Conservation (phyloP, 2,888 invertebrate genomes). For the Drosophila sordidula region DNA sequence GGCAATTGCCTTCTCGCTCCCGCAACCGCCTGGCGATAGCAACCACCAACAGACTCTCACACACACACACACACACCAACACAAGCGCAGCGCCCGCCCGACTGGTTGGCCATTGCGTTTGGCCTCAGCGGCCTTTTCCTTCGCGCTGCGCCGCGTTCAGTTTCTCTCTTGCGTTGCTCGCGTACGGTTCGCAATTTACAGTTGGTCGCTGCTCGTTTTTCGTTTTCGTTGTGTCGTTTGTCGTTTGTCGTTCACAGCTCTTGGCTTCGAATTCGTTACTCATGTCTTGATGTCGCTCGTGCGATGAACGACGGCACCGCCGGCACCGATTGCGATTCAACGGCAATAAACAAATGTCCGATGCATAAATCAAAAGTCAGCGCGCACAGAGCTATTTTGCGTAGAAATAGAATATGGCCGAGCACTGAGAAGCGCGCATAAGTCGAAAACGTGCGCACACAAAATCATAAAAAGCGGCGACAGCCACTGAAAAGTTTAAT, state of each 20-base stretch:
- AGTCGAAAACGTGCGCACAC: constrained; percentile 56
- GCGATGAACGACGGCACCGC: constrained; percentile 29
- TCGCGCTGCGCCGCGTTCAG: constrained; percentile 45
- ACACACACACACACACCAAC: constrained; percentile 39
- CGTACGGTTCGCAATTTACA: constrained; percentile 64
- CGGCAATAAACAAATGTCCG: constrained; percentile 60
- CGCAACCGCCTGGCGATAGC: constrained; percentile 17
- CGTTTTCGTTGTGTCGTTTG: too few relatives aligned
- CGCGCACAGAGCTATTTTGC: constrained; percentile 30
- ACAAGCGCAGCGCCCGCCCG: constrained; percentile 37
- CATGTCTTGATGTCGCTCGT: constrained; percentile 26
- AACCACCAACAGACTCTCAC: constrained; percentile 44
- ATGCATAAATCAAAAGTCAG: constrained; percentile 61
- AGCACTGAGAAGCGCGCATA: constrained; percentile 40
- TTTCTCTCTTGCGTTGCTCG: constrained; percentile 60
- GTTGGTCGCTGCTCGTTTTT: constrained; percentile 4
- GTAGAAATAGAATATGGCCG: constrained; percentile 40
- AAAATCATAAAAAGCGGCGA: constrained; percentile 36
- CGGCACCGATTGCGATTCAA: constrained; percentile 37
- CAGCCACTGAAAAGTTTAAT: constrained; percentile 44
- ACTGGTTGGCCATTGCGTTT: constrained; percentile 67
- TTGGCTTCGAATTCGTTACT: constrained; percentile 7
- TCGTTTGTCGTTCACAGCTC: background rate
- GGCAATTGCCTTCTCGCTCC: constrained; percentile 47
- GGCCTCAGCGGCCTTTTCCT: constrained; percentile 34